phyloP scores from a whole-genome alignment of 2,113 vertebrate genomes.

The Brachyhypopomus occidentalis region DNA sequence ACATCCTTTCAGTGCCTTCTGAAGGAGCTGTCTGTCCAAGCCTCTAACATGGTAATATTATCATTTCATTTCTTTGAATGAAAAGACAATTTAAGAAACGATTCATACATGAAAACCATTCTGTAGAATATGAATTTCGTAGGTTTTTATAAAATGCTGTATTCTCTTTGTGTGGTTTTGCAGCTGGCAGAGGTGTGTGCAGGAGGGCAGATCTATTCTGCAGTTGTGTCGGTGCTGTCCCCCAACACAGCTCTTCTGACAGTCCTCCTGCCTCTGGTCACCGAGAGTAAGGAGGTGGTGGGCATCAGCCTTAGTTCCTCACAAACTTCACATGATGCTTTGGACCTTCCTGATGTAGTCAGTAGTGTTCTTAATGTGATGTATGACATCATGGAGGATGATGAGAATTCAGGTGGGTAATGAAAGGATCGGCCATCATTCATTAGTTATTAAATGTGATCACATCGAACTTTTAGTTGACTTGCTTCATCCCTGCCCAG shows the following conservation, averaged over 20 bases:
- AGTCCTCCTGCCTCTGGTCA: conserved; percentile 65
- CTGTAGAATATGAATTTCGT: no score
- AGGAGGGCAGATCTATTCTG: conserved; percentile 70
- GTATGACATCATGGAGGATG: conserved; percentile 66
- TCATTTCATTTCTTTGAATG: not conserved
- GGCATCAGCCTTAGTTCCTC: conserved; percentile 15
- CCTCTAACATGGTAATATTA: conserved; percentile 79
- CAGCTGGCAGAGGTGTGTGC: conserved; percentile 83
- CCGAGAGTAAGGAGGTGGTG: conserved; percentile 35
- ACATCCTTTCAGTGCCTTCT: conserved; percentile 74
- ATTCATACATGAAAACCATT: no score
- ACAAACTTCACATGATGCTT: conserved; percentile 53
- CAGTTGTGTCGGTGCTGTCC: conserved; percentile 81
- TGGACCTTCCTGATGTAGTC: conserved; percentile 77
- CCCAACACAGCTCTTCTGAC: conserved; percentile 76
- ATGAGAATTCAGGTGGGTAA: conserved; percentile 46
- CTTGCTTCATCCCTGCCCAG: not conserved
- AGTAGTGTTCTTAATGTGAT: conserved; percentile 75
- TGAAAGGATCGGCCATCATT: not conserved
- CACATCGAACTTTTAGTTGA: not conserved
- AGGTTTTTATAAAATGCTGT: no score
- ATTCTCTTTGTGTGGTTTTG: not conserved
- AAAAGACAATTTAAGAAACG: no score
- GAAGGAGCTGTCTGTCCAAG: conserved; percentile 64
- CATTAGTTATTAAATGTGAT: not conserved